phyloP scores from a whole-genome alignment of 1,140 invertebrate species.

The Archegozetes longisetosus region DNA sequence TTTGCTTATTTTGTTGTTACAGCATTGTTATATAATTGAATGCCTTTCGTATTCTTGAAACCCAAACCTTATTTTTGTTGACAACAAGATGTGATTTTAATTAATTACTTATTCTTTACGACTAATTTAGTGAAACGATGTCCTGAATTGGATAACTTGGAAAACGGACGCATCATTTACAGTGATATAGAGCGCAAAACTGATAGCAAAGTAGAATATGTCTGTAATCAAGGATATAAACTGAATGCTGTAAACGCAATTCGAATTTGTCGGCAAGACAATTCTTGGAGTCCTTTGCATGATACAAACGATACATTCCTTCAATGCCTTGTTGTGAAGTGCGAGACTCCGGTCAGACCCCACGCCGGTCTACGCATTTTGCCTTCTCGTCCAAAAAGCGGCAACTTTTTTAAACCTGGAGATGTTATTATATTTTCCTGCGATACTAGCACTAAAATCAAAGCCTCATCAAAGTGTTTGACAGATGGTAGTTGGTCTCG shows the following conservation, averaged over 20 bases:
- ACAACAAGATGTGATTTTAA: too few relatives aligned
- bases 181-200: neutral
- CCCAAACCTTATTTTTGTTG: too few relatives aligned
- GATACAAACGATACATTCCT: neutral
- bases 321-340: neutral
- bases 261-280: neutral
- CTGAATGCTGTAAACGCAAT: neutral
- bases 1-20: too few relatives aligned
- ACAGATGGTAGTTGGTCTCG: slow-evolving; percentile 7
- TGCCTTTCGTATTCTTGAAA: neutral
- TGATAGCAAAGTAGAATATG: slow-evolving; percentile 3
- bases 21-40: neutral
- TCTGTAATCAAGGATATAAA: neutral
- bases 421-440: slow-evolving; percentile 11
- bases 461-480: slow-evolving; percentile 3
- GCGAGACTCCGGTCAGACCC: neutral
- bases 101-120: too few relatives aligned
- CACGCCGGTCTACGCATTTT: slow-evolving; percentile 7
- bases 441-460: neutral
- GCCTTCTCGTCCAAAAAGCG: neutral
- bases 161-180: slow-evolving; percentile 4
- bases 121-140: slow-evolving; percentile 8
- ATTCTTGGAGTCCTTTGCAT: slow-evolving; percentile 8
- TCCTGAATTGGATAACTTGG: neutral
- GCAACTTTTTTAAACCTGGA: neutral